phyloP scores from a whole-genome alignment of 2,113 vertebrate species.

The Mormyrus lacerda region DNA sequence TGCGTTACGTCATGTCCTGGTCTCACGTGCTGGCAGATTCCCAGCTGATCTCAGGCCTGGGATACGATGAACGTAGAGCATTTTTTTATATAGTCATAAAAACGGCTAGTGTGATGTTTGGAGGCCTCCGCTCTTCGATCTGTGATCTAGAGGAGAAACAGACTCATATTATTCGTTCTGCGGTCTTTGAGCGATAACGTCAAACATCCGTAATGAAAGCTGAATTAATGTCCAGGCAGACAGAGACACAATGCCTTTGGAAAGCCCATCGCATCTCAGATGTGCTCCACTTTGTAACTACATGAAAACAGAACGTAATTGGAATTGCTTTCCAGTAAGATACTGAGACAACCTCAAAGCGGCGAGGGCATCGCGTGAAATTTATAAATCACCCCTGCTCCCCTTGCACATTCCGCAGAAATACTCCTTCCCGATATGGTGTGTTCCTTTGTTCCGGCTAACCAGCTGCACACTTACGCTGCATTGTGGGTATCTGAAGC shows the following conservation, averaged over 20 bases:
- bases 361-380: slow-evolving; percentile 13
- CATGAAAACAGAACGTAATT: slow-evolving; percentile 1
- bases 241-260: slow-evolving; percentile 1
- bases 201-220: slow-evolving; percentile 20
- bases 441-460: slow-evolving; percentile 43
- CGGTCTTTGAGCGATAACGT: neutral
- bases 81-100: slow-evolving; percentile 3
- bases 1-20: neutral
- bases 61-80: neutral
- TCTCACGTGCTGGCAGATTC: neutral
- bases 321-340: slow-evolving; percentile 2
- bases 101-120: neutral
- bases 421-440: slow-evolving; percentile 38
- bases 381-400: slow-evolving; percentile 32
- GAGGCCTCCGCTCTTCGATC: neutral
- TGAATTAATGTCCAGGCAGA: slow-evolving; percentile 9
- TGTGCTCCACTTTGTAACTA: neutral
- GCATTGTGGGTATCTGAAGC: slow-evolving; percentile 25
- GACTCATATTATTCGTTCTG: neutral
- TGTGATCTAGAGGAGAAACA: slow-evolving; percentile 14
- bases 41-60: neutral
- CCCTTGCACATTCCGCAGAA: slow-evolving; percentile 10
- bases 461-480: slow-evolving; percentile 42
- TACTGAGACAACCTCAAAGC: slow-evolving; percentile 15
- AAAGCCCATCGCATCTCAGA: neutral